Evolutionary conservation across 2,888 invertebrate genomes (phyloP).

Genomic region (Leptinotarsa rubiginosa): DNA sequence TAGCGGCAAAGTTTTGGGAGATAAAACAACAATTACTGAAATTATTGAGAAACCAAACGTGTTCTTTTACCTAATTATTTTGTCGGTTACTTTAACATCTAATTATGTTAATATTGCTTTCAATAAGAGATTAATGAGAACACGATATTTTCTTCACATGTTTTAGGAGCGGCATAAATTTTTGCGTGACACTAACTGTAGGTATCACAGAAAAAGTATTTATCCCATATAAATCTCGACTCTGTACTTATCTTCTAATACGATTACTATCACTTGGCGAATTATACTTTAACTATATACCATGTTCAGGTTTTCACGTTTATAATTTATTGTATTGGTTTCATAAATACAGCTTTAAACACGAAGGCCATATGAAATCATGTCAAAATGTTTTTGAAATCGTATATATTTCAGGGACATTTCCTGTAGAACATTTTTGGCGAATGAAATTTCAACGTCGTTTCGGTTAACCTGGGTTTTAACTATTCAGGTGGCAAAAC

Average conservation of each 20-base stretch:
- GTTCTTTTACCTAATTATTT: too few species aligned
- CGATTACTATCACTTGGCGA: not conserved
- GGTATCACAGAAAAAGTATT: not conserved
- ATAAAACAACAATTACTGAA: not conserved
- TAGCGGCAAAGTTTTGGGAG: not conserved
- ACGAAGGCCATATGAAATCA: not conserved
- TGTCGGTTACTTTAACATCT: too few species aligned
- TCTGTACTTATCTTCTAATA: not conserved
- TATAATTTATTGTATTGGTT: not conserved
- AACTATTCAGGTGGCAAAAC: too few species aligned
- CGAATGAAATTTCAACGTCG: too few species aligned
- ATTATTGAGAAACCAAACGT: too few species aligned
- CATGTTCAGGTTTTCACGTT: not conserved
- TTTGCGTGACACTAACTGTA: not conserved
- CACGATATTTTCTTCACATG: not conserved
- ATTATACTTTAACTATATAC: conserved; percentile 1
- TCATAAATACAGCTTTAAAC: not conserved
- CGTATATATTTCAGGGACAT: too few species aligned
- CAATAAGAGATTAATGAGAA: not conserved
- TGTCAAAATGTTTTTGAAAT: not conserved
- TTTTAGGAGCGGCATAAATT: not conserved
- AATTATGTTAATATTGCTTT: not conserved
- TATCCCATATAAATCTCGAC: not conserved
- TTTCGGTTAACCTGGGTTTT: too few species aligned
- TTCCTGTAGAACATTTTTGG: too few species aligned